phyloP scores from a whole-genome alignment of 2,797 vertebrate species.

The Paguma larvata region DNA sequence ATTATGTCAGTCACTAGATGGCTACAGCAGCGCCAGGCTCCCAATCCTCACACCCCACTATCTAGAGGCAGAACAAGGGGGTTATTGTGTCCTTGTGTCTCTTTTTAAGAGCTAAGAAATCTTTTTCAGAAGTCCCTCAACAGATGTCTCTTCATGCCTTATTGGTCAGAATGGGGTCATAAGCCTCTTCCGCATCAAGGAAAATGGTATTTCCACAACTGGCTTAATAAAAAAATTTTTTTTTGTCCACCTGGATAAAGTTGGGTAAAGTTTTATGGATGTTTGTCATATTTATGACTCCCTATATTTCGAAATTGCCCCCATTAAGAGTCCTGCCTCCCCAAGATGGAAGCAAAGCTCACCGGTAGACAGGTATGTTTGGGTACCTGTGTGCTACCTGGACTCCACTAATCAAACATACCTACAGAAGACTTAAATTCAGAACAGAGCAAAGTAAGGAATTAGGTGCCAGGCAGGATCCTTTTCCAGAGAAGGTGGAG shows the following conservation, averaged over 20 bases:
- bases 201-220: slow-evolving; percentile 55
- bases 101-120: slow-evolving; percentile 59
- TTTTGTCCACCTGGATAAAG: background rate
- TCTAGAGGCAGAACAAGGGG: slow-evolving; percentile 17
- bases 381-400: background rate
- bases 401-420: background rate
- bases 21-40: background rate
- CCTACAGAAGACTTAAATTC: background rate
- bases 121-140: slow-evolving; percentile 46
- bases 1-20: background rate
- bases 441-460: background rate
- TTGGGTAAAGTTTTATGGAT: background rate
- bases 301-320: background rate
- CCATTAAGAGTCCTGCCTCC: background rate
- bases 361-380: background rate
- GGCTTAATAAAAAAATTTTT: background rate
- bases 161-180: slow-evolving; percentile 26
- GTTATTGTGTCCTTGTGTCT: background rate
- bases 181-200: background rate
- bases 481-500: background rate
- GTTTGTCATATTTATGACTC: background rate
- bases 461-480: background rate
- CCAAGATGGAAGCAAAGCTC: background rate
- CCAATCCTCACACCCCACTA: background rate
- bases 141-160: slow-evolving; percentile 17